phyloP scores from a whole-genome alignment of 2,113 vertebrate genomes.

The Triplophysa tibetana region DNA sequence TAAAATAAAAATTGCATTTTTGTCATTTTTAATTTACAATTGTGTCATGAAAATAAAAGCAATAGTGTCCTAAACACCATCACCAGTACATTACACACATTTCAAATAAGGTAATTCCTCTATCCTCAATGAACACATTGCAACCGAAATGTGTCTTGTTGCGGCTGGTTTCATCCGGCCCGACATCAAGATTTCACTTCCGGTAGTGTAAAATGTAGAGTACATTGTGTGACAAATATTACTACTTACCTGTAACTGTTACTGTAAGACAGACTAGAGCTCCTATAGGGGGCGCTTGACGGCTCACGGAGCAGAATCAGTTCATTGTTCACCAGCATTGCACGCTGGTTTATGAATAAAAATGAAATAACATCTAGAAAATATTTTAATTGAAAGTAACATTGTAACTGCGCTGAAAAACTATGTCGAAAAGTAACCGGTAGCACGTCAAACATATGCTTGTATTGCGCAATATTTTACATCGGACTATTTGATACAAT shows the following conservation, averaged over 20 bases:
- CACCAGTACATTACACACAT: not conserved
- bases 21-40: too few relatives aligned
- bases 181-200: conserved; percentile 61
- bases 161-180: conserved; percentile 62
- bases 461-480: too few relatives aligned
- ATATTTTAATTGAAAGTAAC: not conserved
- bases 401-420: not conserved
- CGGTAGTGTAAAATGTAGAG: conserved; percentile 47
- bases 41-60: not conserved
- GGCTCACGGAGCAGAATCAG: not conserved
- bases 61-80: not conserved
- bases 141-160: conserved; percentile 46
- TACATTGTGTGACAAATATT: not conserved
- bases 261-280: too few relatives aligned
- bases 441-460: too few relatives aligned
- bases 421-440: too few relatives aligned
- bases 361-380: not conserved
- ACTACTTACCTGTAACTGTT: not conserved
- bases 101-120: not conserved
- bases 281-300: conserved; percentile 13
- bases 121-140: not conserved
- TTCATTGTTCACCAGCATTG: not conserved
- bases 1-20: too few relatives aligned
- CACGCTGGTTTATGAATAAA: not conserved
- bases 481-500: too few relatives aligned